Evolutionary conservation across 1,140 invertebrate species (phyloP).

Genomic region (Tetranychus cinnabarinus): DNA sequence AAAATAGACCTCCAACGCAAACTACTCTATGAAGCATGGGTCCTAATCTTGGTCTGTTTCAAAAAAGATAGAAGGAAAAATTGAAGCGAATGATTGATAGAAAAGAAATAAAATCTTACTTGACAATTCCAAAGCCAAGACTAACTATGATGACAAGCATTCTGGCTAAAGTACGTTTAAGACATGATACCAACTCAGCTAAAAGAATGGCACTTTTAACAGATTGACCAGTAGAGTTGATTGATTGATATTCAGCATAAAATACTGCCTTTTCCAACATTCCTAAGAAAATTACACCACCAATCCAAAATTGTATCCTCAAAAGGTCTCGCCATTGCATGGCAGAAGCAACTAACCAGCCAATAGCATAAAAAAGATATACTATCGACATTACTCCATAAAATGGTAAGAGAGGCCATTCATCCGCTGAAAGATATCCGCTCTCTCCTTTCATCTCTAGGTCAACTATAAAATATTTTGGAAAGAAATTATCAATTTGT

Average conservation of each 20-base stretch:
- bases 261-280: constrained; percentile 61
- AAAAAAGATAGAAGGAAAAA: constrained; percentile 10
- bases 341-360: constrained; percentile 59
- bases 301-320: constrained; percentile 88
- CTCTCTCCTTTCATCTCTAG: constrained; percentile 36
- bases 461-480: constrained; percentile 20
- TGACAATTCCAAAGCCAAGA: constrained; percentile 81
- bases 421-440: constrained; percentile 45
- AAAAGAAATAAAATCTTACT: constrained; percentile 31
- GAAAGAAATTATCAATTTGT: background rate
- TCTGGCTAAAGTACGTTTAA: constrained; percentile 63
- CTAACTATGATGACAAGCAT: constrained; percentile 83
- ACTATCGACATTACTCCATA: constrained; percentile 71
- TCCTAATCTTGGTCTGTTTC: constrained; percentile 48
- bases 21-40: constrained; percentile 62
- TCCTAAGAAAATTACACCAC: constrained; percentile 59
- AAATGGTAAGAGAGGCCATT: constrained; percentile 50
- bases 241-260: constrained; percentile 59
- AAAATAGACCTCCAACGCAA: constrained; percentile 52
- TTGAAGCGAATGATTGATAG: background rate
- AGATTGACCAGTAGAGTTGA: constrained; percentile 39
- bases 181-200: constrained; percentile 66
- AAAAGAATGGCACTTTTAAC: constrained; percentile 40
- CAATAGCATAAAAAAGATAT: constrained; percentile 53
- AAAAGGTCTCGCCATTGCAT: constrained; percentile 68